Conservation (phyloP, 1,140 invertebrate genomes). For the Phthorimaea operculella region DNA sequence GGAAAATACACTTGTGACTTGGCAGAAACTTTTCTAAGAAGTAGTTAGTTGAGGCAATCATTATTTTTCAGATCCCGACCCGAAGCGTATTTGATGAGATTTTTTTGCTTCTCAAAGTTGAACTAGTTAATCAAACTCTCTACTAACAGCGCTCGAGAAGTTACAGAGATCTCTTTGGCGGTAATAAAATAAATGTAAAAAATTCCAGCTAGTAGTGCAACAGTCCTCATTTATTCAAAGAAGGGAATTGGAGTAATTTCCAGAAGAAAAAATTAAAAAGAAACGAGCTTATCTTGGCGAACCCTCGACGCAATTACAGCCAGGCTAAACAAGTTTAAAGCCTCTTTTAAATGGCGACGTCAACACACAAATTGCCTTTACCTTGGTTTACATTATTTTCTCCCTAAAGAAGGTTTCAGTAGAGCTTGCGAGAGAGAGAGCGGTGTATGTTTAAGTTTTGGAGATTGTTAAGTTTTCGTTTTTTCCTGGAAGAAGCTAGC, state of each 20-base stretch:
- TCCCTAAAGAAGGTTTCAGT: no score
- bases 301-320: conserved; percentile 24
- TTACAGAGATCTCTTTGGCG: conserved; percentile 26
- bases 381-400: no score
- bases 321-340: background rate
- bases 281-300: conserved; percentile 46
- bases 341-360: background rate
- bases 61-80: no score
- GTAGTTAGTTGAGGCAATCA: no score
- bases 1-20: no score
- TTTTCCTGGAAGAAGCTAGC: no score
- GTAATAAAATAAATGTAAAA: conserved; percentile 40
- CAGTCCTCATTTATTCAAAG: conserved; percentile 48
- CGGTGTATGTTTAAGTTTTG: no score
- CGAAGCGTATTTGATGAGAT: no score
- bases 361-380: no score
- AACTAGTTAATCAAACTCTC: conserved; percentile 31
- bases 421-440: no score
- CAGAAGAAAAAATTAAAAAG: conserved; percentile 51
- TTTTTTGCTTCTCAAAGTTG: background rate
- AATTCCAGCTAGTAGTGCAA: conserved; percentile 30
- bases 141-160: conserved; percentile 27
- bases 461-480: no score
- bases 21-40: no score
- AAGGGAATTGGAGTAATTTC: conserved; percentile 45